A percentile compares a stretch with the other conserved stretches of the same genome.
Evolutionary conservation across 2,113 vertebrate species (phyloP).

Genomic region (Chaetodon trifascialis): DNA sequence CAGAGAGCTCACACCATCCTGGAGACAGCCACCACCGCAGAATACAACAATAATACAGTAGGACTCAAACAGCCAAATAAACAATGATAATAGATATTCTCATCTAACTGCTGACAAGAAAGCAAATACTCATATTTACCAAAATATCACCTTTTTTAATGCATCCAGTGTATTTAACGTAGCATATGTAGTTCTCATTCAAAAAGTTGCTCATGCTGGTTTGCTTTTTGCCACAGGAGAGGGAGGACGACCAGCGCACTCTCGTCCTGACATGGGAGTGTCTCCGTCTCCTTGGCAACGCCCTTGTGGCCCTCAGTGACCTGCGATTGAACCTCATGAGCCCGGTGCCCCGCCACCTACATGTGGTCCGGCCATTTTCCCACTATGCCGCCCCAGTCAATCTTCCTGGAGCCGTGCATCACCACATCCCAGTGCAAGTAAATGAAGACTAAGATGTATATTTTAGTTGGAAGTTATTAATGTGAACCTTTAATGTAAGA

Average conservation of each 20-base stretch:
- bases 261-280: slow-evolving; percentile 90
- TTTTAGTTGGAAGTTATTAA: background rate
- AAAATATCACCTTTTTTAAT: too few relatives aligned
- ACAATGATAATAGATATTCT: background rate
- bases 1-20: slow-evolving; percentile 91
- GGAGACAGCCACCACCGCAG: slow-evolving; percentile 85
- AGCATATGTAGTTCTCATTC: background rate
- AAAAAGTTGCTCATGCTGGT: background rate
- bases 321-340: slow-evolving; percentile 90
- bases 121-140: too few relatives aligned
- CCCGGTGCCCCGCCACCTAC: slow-evolving; percentile 89
- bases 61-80: slow-evolving; percentile 38
- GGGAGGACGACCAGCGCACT: slow-evolving; percentile 90
- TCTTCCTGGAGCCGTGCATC: slow-evolving; percentile 87
- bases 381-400: slow-evolving; percentile 90
- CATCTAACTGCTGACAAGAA: too few relatives aligned
- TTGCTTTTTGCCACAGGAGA: slow-evolving; percentile 78
- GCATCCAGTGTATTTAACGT: background rate
- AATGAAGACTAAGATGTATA: background rate
- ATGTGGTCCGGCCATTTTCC: slow-evolving; percentile 91
- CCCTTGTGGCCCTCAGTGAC: slow-evolving; percentile 91
- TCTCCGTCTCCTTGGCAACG: slow-evolving; percentile 91
- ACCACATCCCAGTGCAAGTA: slow-evolving; percentile 90
- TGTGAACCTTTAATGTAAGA: background rate
- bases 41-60: slow-evolving; percentile 93